Evolutionary conservation across 2,888 invertebrate genomes (phyloP), one percentile per base, ranked within the genome.

Genomic region (Petrophora chlorosata): DNA sequence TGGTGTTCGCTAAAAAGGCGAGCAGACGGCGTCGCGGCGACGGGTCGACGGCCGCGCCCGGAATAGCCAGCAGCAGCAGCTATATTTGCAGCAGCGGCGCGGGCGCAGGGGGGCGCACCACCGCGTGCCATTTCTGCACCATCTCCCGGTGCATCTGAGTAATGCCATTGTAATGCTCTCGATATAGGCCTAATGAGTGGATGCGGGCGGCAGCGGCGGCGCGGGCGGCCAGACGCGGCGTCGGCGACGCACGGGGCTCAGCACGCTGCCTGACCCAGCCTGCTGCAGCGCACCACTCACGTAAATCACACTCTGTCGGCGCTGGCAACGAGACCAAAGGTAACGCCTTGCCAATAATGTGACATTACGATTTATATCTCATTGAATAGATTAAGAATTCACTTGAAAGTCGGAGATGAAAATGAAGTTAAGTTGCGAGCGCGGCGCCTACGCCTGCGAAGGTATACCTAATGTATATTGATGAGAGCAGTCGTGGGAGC

Each of bases 51-150:
- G 76, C 87, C 90, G 85, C 82, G 79, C 89, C 85, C 85, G 79
- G 89, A 90, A 90, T 90, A 90, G 79, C 86, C 80, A 82, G 67
- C 83, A 85, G 73, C 87, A 89, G 76, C 87, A 84, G 85, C 85
- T 88, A 88, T 85, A 86, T 89, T 89, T 87, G 89, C 89, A 83
- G 85, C 84, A 79, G 69, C 63, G 65, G 70, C 66, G 78, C 76
- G 83, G 76, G 83, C 73, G 79, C 73, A 66, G 76, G 81, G 77
- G 81, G 80, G 64, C 53, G 65, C 68, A 71, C 65, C 79, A 72
- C 74, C 81, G 87, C 89, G 88, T 87, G 89, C 88, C 89, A 88
- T 88, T 88, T 89, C 85, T 88, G 88, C 89, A 87, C 75, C 85
- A 85, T 70, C 79, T 86, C 83, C 85, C 88, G 82, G 86, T 88